Base-by-base conservation (phyloP, 2,888 invertebrate genomes). In the Tetropium fuscum region DNA sequence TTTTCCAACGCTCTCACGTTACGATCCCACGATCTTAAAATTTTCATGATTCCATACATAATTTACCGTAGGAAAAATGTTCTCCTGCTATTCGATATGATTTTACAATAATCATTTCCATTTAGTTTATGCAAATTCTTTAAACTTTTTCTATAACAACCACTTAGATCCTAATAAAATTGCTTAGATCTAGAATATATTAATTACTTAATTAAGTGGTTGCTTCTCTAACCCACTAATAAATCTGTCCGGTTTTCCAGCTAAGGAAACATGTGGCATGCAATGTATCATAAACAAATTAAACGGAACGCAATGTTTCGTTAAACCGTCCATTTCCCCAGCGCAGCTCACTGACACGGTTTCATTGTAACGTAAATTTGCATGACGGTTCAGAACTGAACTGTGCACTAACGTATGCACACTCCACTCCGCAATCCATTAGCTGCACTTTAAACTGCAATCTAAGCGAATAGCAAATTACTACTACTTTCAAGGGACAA, bases 381-480 rank as follows among this genome's bases (percentile, higher is more conserved):
- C 66, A 63, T 66, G 63, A 59, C 62, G 58, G 49, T 48, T 57
- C 58, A 58, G 54, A 53, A 44, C 53, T 49, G 49, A 44, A 45
- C 44, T 57, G 53, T 53, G 30, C 44, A 32, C 25, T 27, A 38
- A 53, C 38, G 45, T 53, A 53, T 40, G 47, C 53, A 40, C 45
- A 40, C 53, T 58, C 32, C 11, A 41, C 32, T 27, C 15, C 19
- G 70, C 66, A 72, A 74, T 72, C 71, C 72, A 74, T 74, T 74
- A 74, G 68, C 54, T 69, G 68, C 69, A 70, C 71, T 73, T 64
- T 69, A 71, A 71, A 71, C 69, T 70, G 72, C 70, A 70, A 68
- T 72, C 68, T 68, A 68, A 70, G 71, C 71, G 66, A 59, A 64
- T 61, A 57, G 70, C 69, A 69, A 71, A 70, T 74, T 72, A 65